Conservation (phyloP, 2,113 vertebrate species). For the Oceanodroma tethys region DNA sequence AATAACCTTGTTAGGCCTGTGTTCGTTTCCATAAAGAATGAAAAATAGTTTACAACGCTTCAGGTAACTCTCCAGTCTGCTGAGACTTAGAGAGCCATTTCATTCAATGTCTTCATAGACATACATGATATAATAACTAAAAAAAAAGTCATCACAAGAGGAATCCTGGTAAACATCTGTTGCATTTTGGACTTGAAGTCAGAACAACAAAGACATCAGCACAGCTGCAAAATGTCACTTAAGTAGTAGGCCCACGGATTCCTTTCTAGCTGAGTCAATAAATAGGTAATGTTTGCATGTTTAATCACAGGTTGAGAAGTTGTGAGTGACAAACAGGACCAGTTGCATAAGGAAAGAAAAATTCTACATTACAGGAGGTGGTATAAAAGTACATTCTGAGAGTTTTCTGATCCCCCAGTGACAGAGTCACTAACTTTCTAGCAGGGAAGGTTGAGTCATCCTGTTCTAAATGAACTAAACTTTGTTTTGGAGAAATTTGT, state of each 20-base stretch:
- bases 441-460: not conserved
- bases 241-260: not conserved
- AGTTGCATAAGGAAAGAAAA: not conserved
- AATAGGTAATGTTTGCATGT: conserved; percentile 33
- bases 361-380: not conserved
- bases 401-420: not conserved
- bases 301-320: conserved; percentile 9
- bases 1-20: not conserved
- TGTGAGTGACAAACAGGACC: not conserved
- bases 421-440: not conserved
- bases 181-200: conserved; percentile 9
- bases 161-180: conserved; percentile 12
- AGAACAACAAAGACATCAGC: not conserved
- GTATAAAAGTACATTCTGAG: not conserved
- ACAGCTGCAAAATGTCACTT: conserved; percentile 48
- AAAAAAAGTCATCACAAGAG: not conserved
- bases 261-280: conserved; percentile 42
- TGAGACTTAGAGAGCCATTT: not conserved
- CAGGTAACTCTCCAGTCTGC: not conserved
- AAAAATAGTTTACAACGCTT: not conserved
- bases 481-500: conserved; percentile 3
- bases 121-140: not conserved
- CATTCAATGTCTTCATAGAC: not conserved
- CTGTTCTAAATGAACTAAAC: not conserved
- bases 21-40: not conserved